phyloP scores from a whole-genome alignment of 2,888 invertebrate species.

The Lumbricus terrestris region DNA sequence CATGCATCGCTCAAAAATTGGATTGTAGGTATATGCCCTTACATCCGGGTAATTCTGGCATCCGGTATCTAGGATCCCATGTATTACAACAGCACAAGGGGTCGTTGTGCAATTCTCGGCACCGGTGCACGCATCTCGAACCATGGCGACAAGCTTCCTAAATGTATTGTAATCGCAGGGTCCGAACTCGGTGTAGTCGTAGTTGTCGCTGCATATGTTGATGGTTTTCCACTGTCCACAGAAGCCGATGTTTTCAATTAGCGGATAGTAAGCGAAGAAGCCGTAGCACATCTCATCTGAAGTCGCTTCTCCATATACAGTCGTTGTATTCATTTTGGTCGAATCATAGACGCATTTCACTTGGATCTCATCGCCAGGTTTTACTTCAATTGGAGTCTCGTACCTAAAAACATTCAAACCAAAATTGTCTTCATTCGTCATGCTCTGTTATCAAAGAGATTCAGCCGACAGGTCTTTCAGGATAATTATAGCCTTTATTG shows the following conservation, averaged over 20 bases:
- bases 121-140: neutral
- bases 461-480: neutral
- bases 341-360: slow-evolving; percentile 41
- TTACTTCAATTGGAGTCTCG: slow-evolving; percentile 37
- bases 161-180: neutral
- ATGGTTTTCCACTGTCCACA: neutral
- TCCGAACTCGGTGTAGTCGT: neutral
- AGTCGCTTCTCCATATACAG: slow-evolving; percentile 43
- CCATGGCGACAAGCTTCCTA: neutral
- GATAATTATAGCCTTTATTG: neutral
- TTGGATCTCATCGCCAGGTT: slow-evolving; percentile 42
- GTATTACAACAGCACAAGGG: neutral
- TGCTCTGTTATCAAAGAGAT: neutral
- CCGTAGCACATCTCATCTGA: slow-evolving; percentile 49
- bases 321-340: slow-evolving; percentile 28
- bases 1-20: neutral
- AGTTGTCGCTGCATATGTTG: neutral
- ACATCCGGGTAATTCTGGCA: neutral
- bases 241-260: neutral
- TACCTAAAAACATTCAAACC: slow-evolving; percentile 36
- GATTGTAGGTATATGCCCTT: neutral
- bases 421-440: neutral
- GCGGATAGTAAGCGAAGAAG: slow-evolving; percentile 44
- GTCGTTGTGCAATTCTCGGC: neutral
- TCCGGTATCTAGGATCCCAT: neutral